phyloP scores from a whole-genome alignment of 2,888 invertebrate genomes.

The Scelioninae gen. 2 region DNA sequence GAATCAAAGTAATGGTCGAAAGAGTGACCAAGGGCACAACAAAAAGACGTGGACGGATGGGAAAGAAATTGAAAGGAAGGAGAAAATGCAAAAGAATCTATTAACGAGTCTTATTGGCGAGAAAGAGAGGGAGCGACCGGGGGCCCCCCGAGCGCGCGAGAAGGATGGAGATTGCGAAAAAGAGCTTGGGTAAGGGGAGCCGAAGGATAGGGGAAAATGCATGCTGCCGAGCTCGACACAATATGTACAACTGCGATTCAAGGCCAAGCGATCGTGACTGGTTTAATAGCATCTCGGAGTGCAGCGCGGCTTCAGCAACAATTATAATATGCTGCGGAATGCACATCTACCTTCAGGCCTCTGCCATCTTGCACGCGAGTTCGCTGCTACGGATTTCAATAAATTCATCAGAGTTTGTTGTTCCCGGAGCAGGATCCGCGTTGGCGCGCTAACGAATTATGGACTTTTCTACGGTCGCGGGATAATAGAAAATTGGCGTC shows the following conservation, averaged over 20 bases:
- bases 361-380: constrained; percentile 52
- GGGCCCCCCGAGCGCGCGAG: constrained; percentile 28
- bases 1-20: constrained; percentile 30
- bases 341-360: constrained; percentile 59
- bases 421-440: constrained; percentile 10
- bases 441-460: constrained; percentile 26
- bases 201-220: constrained; percentile 61
- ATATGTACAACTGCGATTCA: constrained; percentile 71
- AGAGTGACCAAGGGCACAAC: constrained; percentile 41
- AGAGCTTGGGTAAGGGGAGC: constrained; percentile 54
- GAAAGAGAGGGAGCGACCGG: constrained; percentile 6
- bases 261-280: constrained; percentile 72
- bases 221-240: constrained; percentile 62
- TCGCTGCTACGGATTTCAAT: constrained; percentile 46
- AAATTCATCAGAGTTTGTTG: constrained; percentile 41
- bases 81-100: constrained; percentile 58
- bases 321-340: constrained; percentile 69
- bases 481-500: constrained; percentile 26
- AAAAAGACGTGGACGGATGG: constrained; percentile 47
- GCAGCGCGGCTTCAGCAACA: constrained; percentile 66
- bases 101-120: constrained; percentile 39
- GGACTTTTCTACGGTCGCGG: constrained; percentile 8
- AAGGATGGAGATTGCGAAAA: constrained; percentile 29
- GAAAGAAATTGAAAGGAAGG: constrained; percentile 56
- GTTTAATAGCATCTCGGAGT: constrained; percentile 70